These are phyloP conservation scores for Xenops minutus DNA, from an alignment of 2,797 vertebrate genomes.

Conservation along the genomic window DNA sequence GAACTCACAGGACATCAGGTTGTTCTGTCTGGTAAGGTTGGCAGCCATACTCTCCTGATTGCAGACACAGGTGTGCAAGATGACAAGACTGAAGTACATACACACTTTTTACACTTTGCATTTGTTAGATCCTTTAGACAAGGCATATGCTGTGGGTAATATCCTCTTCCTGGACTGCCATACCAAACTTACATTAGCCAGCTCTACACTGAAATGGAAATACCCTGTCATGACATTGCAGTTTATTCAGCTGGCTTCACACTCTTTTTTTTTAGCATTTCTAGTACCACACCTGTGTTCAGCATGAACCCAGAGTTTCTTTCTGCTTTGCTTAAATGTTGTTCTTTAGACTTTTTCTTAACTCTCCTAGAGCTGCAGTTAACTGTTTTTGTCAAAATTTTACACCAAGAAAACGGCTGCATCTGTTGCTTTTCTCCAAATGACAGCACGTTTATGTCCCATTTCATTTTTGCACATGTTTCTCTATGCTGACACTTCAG, in stretches of 20 bases:
- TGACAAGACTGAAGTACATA: neutral
- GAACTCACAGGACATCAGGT: neutral
- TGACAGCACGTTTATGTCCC: neutral
- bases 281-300: neutral
- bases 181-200: neutral
- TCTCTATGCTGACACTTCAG: accelerated
- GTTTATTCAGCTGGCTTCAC: neutral
- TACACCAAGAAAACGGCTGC: neutral
- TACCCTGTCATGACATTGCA: accelerated
- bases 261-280: neutral
- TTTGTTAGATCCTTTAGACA: neutral
- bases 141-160: neutral
- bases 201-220: neutral
- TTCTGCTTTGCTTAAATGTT: neutral
- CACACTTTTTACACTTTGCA: accelerated
- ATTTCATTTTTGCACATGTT: neutral
- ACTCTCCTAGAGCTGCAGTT: neutral
- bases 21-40: neutral
- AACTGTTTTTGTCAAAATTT: neutral
- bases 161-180: neutral
- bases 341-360: neutral
- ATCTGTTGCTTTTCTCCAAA: neutral
- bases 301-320: neutral
- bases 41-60: neutral
- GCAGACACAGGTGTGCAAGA: neutral